A percentile compares a stretch with the other conserved stretches of the same genome.
These are phyloP conservation scores for Brienomyrus brachyistius DNA, from an alignment of 2,113 vertebrate species.

Conservation along the genomic window DNA sequence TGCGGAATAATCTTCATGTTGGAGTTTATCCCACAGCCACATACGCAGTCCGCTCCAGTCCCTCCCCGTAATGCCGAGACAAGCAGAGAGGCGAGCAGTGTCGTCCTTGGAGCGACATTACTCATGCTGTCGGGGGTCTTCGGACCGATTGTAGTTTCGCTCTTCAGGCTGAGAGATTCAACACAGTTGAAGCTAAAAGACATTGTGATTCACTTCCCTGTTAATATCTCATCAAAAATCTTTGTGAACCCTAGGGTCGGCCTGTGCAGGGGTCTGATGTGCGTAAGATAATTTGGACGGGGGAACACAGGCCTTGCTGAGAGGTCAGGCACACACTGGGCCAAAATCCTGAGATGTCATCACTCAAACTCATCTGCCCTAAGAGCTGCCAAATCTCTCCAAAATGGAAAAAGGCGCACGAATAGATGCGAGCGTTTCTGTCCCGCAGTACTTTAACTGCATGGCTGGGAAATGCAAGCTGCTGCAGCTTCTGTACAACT, in stretches of 20 bases:
- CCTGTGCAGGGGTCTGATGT: background rate
- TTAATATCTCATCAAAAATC: background rate
- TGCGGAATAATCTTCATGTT: background rate
- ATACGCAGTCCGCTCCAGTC: background rate
- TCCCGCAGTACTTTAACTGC: background rate
- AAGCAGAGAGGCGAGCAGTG: background rate
- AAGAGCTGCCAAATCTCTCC: background rate
- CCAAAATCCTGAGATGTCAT: background rate
- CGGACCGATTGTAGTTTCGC: background rate
- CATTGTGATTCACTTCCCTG: background rate
- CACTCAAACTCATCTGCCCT: background rate
- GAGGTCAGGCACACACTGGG: background rate
- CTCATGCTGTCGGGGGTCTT: background rate
- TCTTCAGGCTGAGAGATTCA: background rate
- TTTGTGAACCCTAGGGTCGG: background rate
- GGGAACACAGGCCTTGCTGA: background rate
- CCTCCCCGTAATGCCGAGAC: background rate
- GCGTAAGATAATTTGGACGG: background rate
- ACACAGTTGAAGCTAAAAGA: background rate
- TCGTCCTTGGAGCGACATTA: background rate
- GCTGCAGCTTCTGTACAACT: background rate
- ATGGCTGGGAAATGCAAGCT: background rate
- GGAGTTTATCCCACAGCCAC: background rate
- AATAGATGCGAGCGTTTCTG: background rate
- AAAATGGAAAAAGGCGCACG: background rate